Percentiles rank a stretch among this genome's conserved stretches.
Evolutionary conservation across 2,113 vertebrate genomes (phyloP).

Genomic region (Lamprotornis superbus): DNA sequence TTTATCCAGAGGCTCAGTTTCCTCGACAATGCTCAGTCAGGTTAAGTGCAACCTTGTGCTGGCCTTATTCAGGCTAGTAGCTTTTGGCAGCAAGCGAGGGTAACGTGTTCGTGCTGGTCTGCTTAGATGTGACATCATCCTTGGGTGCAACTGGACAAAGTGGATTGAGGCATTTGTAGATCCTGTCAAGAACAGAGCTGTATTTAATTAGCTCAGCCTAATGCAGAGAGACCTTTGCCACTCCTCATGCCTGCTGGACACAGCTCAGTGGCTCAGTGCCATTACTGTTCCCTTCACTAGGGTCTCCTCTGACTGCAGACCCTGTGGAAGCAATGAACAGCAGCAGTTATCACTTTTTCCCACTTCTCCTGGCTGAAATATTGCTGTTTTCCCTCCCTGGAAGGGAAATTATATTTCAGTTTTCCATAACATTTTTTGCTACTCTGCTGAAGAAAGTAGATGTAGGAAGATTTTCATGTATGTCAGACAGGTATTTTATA

Average conservation of each 20-base stretch:
- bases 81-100: neutral
- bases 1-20: neutral
- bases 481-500: neutral
- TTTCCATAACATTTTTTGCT: neutral
- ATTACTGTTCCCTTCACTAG: neutral
- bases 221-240: constrained; percentile 12
- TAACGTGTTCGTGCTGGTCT: accelerated
- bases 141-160: neutral
- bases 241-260: neutral
- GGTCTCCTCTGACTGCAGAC: neutral
- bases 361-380: neutral
- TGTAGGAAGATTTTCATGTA: neutral
- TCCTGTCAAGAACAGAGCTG: neutral
- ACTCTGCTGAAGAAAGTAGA: neutral
- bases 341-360: neutral
- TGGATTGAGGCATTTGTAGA: neutral
- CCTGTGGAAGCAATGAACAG: neutral
- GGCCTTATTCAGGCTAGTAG: neutral
- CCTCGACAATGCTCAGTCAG: neutral
- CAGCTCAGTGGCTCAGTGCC: neutral
- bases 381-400: neutral
- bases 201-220: constrained; percentile 42
- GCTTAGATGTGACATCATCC: neutral
- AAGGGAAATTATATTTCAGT: neutral
- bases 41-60: neutral